A percentile compares a stretch with the other conserved stretches of the same genome.
Conservation (phyloP, 2,113 vertebrate species). For the Lagopus muta region DNA sequence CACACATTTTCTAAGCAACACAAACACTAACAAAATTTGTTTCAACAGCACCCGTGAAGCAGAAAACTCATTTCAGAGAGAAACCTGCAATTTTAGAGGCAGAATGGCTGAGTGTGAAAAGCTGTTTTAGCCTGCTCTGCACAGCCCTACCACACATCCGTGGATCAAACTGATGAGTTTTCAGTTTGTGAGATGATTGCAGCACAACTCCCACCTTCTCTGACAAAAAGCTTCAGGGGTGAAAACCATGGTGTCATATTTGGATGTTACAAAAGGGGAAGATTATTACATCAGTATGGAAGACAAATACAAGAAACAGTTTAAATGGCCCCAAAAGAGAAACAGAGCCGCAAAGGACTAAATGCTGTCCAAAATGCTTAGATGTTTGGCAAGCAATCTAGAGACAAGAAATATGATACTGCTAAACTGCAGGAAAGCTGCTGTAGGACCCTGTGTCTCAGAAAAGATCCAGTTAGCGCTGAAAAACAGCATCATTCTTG, state of each 20-base stretch:
- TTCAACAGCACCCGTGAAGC: neutral
- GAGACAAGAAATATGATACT: neutral
- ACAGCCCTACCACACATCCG: neutral
- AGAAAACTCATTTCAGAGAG: neutral
- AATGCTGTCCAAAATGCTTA: conserved; percentile 11
- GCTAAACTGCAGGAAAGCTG: neutral
- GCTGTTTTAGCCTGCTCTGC: neutral
- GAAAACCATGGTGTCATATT: neutral
- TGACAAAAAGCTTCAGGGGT: neutral
- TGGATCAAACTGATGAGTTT: conserved; percentile 9
- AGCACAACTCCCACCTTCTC: neutral
- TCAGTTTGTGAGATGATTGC: neutral
- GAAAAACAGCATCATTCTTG: neutral
- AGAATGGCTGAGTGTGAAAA: neutral
- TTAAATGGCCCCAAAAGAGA: conserved; percentile 5
- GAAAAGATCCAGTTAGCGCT: neutral
- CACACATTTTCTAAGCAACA: neutral
- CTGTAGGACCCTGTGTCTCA: neutral
- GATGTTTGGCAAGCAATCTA: conserved; percentile 4
- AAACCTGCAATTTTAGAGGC: neutral
- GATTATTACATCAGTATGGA: neutral
- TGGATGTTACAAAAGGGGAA: neutral
- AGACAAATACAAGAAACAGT: neutral
- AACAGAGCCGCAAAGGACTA: neutral
- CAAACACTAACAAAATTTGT: neutral